These are phyloP conservation scores for Hirudo medicinalis DNA, from an alignment of 1,140 invertebrate genomes.

Conservation along the genomic window DNA sequence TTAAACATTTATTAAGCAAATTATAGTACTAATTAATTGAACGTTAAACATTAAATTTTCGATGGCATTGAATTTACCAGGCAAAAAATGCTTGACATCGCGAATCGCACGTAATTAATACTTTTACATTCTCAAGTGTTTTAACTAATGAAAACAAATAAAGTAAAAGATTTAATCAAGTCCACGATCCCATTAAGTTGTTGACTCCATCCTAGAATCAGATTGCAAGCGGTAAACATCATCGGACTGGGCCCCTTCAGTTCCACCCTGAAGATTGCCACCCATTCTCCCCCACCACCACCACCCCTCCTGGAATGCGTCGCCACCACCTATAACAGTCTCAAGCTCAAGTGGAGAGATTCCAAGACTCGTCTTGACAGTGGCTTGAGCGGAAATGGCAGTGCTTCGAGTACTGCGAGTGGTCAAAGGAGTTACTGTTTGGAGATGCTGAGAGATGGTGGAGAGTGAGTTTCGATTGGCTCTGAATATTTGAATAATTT, in stretches of 20 bases:
- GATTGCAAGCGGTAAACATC: conserved; percentile 65
- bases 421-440: conserved; percentile 61
- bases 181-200: conserved; percentile 19
- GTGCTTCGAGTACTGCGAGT: conserved; percentile 22
- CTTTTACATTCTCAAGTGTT: too few species aligned
- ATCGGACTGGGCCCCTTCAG: conserved; percentile 68
- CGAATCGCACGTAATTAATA: too few species aligned
- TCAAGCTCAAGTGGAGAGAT: conserved; percentile 72
- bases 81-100: too few species aligned
- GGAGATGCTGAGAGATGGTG: conserved; percentile 45
- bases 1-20: too few species aligned
- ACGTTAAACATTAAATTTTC: too few species aligned
- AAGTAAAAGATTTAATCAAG: background rate
- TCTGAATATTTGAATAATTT: background rate
- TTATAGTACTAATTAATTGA: too few species aligned
- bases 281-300: conserved; percentile 58
- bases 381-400: background rate
- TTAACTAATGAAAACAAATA: background rate
- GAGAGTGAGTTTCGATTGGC: conserved; percentile 27
- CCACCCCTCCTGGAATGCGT: conserved; percentile 61
- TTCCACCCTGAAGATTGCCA: conserved; percentile 53
- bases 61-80: too few species aligned
- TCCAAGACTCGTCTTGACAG: conserved; percentile 48
- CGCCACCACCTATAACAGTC: conserved; percentile 57
- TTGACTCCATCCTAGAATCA: conserved; percentile 45